phyloP scores from a whole-genome alignment of 2,797 vertebrate species.

The Oceanodroma leucorhoa region DNA sequence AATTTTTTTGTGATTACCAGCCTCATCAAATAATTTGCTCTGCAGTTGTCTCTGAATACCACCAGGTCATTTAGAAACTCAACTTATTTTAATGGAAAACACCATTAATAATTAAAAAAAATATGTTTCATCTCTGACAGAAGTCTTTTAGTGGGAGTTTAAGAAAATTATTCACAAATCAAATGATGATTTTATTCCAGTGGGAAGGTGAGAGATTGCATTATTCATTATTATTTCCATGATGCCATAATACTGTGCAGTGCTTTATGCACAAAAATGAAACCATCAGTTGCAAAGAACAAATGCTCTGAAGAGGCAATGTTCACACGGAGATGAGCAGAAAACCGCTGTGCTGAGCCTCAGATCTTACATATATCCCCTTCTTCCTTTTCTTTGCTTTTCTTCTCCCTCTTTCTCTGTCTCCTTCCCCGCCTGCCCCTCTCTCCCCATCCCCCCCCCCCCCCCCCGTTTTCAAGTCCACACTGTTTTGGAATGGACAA shows the following conservation, averaged over 20 bases:
- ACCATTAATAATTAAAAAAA: background rate
- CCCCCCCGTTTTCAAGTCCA: background rate
- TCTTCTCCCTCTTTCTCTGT: background rate
- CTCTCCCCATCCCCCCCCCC: too few relatives aligned
- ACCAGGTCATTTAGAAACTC: background rate
- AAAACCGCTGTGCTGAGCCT: background rate
- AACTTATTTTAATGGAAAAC: background rate
- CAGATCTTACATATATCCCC: background rate
- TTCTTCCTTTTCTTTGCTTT: background rate
- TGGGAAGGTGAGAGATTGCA: background rate
- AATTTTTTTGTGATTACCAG: background rate
- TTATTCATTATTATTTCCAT: slow-evolving; percentile 22
- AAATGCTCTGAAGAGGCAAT: background rate
- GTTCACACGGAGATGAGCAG: background rate
- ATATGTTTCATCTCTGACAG: background rate
- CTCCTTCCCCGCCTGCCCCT: too few relatives aligned
- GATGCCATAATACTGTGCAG: background rate
- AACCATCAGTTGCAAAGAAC: background rate
- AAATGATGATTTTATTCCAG: background rate
- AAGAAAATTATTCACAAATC: slow-evolving; percentile 28
- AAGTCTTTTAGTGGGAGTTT: background rate
- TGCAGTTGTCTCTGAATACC: background rate
- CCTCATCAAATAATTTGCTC: slow-evolving; percentile 2
- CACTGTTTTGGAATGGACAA: background rate
- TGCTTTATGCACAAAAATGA: background rate